phyloP scores from a whole-genome alignment of 1,140 invertebrate species.

The Atopsyche davidsoni region DNA sequence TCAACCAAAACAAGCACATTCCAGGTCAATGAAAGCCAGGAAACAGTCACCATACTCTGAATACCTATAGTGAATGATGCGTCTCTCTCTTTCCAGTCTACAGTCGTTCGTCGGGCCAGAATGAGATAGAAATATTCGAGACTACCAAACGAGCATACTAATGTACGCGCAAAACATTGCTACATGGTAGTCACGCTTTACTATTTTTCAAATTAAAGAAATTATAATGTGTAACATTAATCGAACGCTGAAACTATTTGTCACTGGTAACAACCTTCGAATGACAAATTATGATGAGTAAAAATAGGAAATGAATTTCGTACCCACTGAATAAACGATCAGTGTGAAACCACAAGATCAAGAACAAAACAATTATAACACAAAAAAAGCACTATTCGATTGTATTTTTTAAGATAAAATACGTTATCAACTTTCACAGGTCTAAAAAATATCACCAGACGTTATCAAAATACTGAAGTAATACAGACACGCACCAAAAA shows the following conservation, averaged over 20 bases:
- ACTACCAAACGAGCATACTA: constrained; percentile 21
- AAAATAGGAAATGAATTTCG: no score
- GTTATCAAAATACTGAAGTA: constrained; percentile 17
- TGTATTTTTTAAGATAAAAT: no score
- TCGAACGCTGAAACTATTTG: no score
- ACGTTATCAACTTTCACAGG: no score
- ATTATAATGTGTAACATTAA: constrained; percentile 1
- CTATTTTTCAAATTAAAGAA: constrained; percentile 13
- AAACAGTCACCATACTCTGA: constrained; percentile 23
- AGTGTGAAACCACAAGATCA: no score
- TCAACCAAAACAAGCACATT: constrained; percentile 31
- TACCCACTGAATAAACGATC: no score
- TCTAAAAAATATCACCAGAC: no score
- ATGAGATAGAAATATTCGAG: constrained; percentile 14
- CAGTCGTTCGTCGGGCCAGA: background rate
- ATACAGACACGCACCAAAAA: constrained; percentile 21
- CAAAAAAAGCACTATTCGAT: no score
- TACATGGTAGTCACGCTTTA: constrained; percentile 26
- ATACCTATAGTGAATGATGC: constrained; percentile 15
- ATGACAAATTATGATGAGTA: no score
- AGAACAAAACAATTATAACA: no score
- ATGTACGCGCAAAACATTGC: constrained; percentile 23
- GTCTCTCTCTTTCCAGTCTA: constrained; percentile 7
- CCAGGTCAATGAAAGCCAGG: constrained; percentile 37
- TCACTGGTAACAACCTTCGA: no score